Evolutionary conservation across 2,888 invertebrate genomes (phyloP), one percentile per base, ranked within the genome.

Genomic region (Epinotia ramella): DNA sequence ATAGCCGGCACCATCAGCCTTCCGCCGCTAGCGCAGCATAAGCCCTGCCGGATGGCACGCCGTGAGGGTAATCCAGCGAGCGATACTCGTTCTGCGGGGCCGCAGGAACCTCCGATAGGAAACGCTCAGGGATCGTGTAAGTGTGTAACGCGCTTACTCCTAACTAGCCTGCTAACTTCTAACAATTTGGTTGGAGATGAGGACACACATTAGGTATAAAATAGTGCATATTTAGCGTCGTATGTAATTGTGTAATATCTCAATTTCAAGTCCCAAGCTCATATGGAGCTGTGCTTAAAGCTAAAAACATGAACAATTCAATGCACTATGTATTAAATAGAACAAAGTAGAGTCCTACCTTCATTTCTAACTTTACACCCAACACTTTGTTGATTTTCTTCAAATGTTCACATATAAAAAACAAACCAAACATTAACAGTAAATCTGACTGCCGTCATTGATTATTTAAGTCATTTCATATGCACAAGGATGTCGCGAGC

Each of bases 331-430:
- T 18, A 57, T 13, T 28, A 16, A 24, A 46, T 49, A 13, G 13
- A 20, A 24, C 64, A 40, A 66, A 60, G 16, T n/a, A 7, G 33
- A 65, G 24, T 46, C 76, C 89, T 86, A 92, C 93, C 93, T 93
- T 93, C 93, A 93, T 93, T 82, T 92, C 91, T 83, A 88, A 79
- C 82, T 91, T 91, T 77, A 90, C 89, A 81, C 87, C 88, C 87
- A 91, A 88, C 92, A 91, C 91, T 85, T 89, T 90, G 88, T 79
- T 82, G 81, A 85, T 80, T 77, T 78, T 78, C 77, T 81, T 80
- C 77, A 82, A 79, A 78, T 77, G 80, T 80, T 80, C 87, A 89
- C 88, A 84, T 85, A 87, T 83, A 85, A 86, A 85, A 86, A 88
- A 82, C 83, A 84, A 83, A 83, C 82, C 83, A 79, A 82, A 83